Base-by-base conservation (phyloP, 2,113 vertebrate species). In the Pagrus major region DNA sequence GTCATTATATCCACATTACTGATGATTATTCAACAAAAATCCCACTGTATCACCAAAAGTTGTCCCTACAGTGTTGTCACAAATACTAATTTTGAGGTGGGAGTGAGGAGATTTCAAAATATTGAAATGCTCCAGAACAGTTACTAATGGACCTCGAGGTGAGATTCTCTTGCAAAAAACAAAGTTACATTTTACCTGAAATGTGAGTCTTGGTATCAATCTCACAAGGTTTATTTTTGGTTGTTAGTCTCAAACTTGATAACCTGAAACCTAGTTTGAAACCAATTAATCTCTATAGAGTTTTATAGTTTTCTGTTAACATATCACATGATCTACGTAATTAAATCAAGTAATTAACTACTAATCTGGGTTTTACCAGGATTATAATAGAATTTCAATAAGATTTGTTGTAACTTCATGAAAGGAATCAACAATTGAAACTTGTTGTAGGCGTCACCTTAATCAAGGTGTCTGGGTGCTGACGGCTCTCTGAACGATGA, bases 381-480 rank as follows among this genome's bases (percentile, higher is more conserved):
- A 73, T 79, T 83, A 80, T 47, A 23, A 56, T 3, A 49, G 52
- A 29, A 78, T 64, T 76, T 75, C 68, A 65, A 21, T 16, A 37
- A 33, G 66, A 80, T 79, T 77, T 77, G 60, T 42, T 73, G 51
- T 21, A 23, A n/a, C 18, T 77, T 65, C 58, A 56, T 83, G 51
- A 86, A 89, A 76, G 63, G 35, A 87, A 87, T 69, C 54, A 78
- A 23, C 80, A 81, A 82, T 29, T 76, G 85, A 92, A 92, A 90
- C 85, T 14, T 59, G 35, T 14, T 29, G 52, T 16, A 52, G 55
- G 74, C 16, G 51, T 86, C 67, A 69, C 79, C 56, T 86, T 91
- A 86, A 82, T 92, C 80, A 91, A 73, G 39, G 60, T 77, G 86
- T 92, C 84, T 91, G 81, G 65, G 76, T 66, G 86, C 71, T 46